Percentiles rank a stretch among this genome's conserved stretches.
phyloP scores from a whole-genome alignment of 2,888 invertebrate genomes.

The Chironomus tentans region DNA sequence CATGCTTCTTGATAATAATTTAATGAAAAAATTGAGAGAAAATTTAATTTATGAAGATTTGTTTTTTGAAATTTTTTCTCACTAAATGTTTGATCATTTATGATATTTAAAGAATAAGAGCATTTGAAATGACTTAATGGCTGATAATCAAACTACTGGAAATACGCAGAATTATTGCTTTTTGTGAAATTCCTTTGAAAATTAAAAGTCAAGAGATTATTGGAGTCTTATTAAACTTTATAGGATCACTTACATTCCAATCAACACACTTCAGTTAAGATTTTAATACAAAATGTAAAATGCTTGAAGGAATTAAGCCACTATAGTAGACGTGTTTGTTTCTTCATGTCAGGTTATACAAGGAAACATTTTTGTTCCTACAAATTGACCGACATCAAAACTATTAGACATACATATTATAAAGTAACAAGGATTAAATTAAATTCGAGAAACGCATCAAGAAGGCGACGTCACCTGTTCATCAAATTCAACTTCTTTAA shows the following conservation, averaged over 20 bases:
- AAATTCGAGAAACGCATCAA: no score
- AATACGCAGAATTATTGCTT: background rate
- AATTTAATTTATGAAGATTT: no score
- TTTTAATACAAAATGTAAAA: no score
- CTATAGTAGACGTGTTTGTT: conserved; percentile 13
- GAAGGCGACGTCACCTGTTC: no score
- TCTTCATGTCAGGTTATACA: background rate
- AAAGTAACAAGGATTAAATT: no score
- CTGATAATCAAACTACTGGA: background rate
- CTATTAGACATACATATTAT: background rate
- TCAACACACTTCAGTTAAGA: no score
- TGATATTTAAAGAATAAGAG: no score
- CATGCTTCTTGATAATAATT: background rate
- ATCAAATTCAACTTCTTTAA: no score
- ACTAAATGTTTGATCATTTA: no score
- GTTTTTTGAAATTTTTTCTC: no score
- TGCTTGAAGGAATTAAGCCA: conserved; percentile 2
- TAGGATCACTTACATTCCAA: background rate
- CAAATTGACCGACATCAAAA: background rate
- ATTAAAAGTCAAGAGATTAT: background rate
- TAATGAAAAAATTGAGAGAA: no score
- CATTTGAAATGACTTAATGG: background rate
- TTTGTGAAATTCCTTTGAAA: background rate
- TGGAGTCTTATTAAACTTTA: background rate
- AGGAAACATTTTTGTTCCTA: background rate